Evolutionary conservation across 92 coral and sea anemone genomes (phyloP), one percentile per base, ranked within the genome.

Genomic region (Parazoanthus swiftii): DNA sequence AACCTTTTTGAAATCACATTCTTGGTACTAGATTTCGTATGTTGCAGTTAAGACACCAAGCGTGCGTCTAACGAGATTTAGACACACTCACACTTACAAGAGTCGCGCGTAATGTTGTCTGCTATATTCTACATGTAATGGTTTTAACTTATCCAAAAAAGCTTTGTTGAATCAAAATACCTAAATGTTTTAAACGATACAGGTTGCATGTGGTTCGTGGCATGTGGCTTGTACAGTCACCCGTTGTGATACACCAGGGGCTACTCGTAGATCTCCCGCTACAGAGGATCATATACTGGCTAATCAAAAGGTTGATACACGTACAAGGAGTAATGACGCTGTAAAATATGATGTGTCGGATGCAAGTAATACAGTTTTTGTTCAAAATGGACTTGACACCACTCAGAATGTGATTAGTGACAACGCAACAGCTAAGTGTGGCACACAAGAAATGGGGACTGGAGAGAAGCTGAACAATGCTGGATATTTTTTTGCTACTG

Each of bases 151-250:
- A 54, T 54, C 18, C 59, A 54, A 3, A 54, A 54, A 54, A 11
- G 18, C 59, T 75, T 20, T 0, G 84, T 7, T 63, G 33, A 74
- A n/a, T 46, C 39, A 33, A 33, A 75, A 58, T 14, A 0, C 16
- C n/a, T 11, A 25, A 42, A 14, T n/a, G 10, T 29, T 65, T 38
- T 18, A 38, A 70, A 18, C 44, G n/a, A 80, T 50, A 20, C 36
- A 97, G 99, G 97, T 97, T 83, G 93, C 98, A 21, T 93, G 94
- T 77, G 99, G 99, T 1, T 94, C 99, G 1, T 97, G 99, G 99
- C 99, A 97, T 75, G 96, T 97, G 35, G 93, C 97, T 39, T 94
- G 95, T 76, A 90, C 90, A 43, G 94, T 97, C 26, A 72, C 81
- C 38, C 86, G 86, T 25, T 18, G 72, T 81, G 42, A 54, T 9